Base-by-base conservation (phyloP, 2,113 vertebrate species). In the Morone chrysops region DNA sequence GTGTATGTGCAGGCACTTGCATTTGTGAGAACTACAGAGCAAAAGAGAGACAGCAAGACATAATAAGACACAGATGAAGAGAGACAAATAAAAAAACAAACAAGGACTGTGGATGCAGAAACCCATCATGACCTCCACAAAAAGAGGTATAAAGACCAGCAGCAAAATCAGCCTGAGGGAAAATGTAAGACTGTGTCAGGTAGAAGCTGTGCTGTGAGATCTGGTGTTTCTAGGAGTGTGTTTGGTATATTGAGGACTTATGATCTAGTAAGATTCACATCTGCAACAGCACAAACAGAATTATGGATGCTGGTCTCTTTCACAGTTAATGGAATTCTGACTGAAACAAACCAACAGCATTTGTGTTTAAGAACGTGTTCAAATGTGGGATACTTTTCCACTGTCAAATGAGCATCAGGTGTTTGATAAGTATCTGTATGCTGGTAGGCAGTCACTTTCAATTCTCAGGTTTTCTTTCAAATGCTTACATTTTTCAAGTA, bases 21-120 rank as follows among this genome's bases (percentile, higher is more conserved):
- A 48, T 9, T 18, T 20, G 31, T 38, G 18, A 20, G 47, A 2
- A n/a, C 5, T 20, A 50, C 16, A 18, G 22, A 50, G 22, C 18
- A 31, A 51, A 25, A 17, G 13, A 22, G 14, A 36, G 53, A 17
- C n/a, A 5, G 3, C 6, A 20, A 20, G 20, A 51, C 31, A 76
- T 75, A 67, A 75, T 38, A 36, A 47, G 61, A 79, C 31, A 22
- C 41, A 76, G 54, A 72, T 62, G 50, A 74, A 73, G 48, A 69
- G 61, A 67, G 57, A 59, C 31, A 77, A 36, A 77, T 6, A 10
- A 31, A 71, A 36, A 70, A 57, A 75, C 40, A 22, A 36, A 14
- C 56, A 50, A 25, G 41, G 0, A 36, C 59, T 45, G 61, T 22
- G 20, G 36, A 60, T 57, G 22, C 45, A 54, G 45, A 56, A 68